Evolutionary conservation across 2,113 vertebrate genomes (phyloP), one percentile per base, ranked within the genome.

Genomic region (Columba livia): DNA sequence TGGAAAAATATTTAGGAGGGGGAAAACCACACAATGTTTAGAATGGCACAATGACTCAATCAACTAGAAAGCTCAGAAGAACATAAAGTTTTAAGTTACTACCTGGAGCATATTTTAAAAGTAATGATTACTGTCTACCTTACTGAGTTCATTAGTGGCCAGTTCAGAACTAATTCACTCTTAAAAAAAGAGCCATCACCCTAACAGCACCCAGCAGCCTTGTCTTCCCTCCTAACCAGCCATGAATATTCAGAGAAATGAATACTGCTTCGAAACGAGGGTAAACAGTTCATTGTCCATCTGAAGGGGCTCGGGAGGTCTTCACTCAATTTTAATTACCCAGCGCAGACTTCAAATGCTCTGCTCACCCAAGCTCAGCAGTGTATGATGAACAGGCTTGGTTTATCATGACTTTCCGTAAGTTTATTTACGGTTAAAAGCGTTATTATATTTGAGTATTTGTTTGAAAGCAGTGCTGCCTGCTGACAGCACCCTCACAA

Each of bases 401-500:
- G 29, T 50, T 51, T 58, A 16, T 38, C 14, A 5, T 3, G 34
- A 50, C 70, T 29, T 28, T 10, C 89, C 54, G 4, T 10, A 3
- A 6, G 25, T 5, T 34, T 4, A 12, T 26, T 20, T 2, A 26
- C 64, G 1, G 4, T 1, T 3, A 1, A 26, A 5, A 32, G 31
- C 9, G 5, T 2, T 4, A 11, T 1, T 40, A 6, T n/a, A 2
- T 1, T 0, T 4, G 23, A 20, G 7, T 3, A 18, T 19, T 1
- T 19, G 0, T 3, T 1, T 2, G 47, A 18, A 21, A 71, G 50
- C 74, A 21, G 44, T 3, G 14, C 9, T 9, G 34, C 61, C 42
- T 15, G 58, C 4, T 8, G 12, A 9, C 1, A 9, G 14, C 51
- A 4, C 5, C 3, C 48, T 3, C 15, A 8, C 38, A 19, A 62